Evolutionary conservation across 1,140 invertebrate species (phyloP).

Genomic region (Papilio xuthus): DNA sequence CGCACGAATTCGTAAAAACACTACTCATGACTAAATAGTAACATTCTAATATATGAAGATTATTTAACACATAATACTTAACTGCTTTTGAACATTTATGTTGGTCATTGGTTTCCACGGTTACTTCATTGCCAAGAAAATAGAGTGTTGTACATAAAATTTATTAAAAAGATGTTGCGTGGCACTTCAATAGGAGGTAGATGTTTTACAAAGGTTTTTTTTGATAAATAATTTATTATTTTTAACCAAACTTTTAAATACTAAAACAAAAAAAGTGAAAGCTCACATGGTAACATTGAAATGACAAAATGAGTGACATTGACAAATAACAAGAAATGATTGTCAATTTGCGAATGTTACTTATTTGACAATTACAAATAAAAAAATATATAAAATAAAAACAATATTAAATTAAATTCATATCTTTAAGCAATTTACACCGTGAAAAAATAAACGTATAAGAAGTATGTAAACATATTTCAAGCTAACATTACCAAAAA

Average conservation of each 20-base stretch:
- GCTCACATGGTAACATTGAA: too few species aligned
- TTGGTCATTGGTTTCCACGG: background rate
- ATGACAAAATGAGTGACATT: too few species aligned
- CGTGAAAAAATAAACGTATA: background rate
- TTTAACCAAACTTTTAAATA: too few species aligned
- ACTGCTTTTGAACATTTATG: background rate
- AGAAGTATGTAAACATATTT: background rate
- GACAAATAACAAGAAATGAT: background rate
- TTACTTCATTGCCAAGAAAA: background rate
- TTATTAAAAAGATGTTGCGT: background rate
- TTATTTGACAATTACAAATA: background rate
- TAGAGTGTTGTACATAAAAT: background rate
- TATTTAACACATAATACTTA: background rate
- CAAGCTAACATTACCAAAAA: background rate
- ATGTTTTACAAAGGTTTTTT: background rate
- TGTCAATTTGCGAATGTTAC: background rate
- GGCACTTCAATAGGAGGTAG: background rate
- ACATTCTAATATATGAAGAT: background rate
- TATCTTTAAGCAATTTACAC: background rate
- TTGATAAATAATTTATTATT: too few species aligned
- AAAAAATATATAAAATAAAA: background rate
- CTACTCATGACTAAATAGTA: constrained; percentile 69
- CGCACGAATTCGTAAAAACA: constrained; percentile 84
- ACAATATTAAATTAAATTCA: background rate
- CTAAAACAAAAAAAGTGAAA: too few species aligned